Evolutionary conservation across 2,888 invertebrate genomes (phyloP), one percentile per base, ranked within the genome.

Genomic region (Synanthedon vespiformis): DNA sequence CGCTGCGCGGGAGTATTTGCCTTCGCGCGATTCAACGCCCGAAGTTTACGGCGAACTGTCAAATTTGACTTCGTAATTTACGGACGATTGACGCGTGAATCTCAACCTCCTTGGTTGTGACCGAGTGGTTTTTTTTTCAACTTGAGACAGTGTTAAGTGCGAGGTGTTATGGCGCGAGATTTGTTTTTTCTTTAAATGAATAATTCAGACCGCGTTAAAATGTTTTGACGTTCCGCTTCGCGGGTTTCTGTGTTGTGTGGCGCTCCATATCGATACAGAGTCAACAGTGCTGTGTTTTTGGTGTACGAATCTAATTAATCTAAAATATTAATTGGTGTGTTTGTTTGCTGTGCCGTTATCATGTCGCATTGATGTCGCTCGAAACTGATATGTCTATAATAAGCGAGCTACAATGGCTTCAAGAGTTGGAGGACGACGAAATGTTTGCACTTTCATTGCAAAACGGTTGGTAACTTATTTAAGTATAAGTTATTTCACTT

Each of bases 331-430:
- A 61, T 61, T 65, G 67, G 61, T 65, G 62, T 61, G 61, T 67
- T 67, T 51, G 40, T 72, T 73, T 72, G 68, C 22, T 71, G 68
- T 74, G 68, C 68, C 72, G 79, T 74, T 81, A 75, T 75, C 75
- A 79, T 82, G 79, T 66, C 67, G 62, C 68, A 69, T 74, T 79
- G 74, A 85, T 86, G 81, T 80, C 83, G 64, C 70, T 73, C 65
- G 71, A 77, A 69, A 77, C 79, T 84, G 84, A 86, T 77, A 87
- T 87, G 86, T 86, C 86, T 76, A 77, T 86, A 69, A 80, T 87
- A 74, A 82, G 81, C 69, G 86, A 83, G 67, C 74, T 85, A 64
- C 74, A 82, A 81, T 87, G 87, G 87, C 74, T 86, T 70, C 80
- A 78, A 72, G 84, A 82, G 86, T 74, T 86, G 70, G 80, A 77